Base-by-base conservation (phyloP, 2,888 invertebrate species). In the Pinctada fucata region DNA sequence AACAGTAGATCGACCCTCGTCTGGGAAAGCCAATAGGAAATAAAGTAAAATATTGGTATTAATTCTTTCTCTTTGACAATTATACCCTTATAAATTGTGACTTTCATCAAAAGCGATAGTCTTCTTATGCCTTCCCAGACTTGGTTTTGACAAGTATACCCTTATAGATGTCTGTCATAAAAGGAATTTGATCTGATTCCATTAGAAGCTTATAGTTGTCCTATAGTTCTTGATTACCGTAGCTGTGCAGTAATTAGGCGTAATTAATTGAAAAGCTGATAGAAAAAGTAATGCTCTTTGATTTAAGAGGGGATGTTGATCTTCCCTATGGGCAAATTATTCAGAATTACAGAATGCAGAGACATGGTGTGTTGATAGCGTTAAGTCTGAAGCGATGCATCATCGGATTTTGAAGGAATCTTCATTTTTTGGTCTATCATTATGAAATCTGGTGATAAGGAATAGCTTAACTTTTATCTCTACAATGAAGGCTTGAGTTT, bases 231-330 rank as follows among this genome's bases (percentile, higher is more conserved):
- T 50, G 72, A 72, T 72, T 72, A 72, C 72, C 45, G 72, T 72
- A 58, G 58, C 58, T 58, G 58, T 72, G 66, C 74, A 65, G 71
- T 78, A 80, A 80, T 80, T 78, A 78, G 70, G 78, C 74, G 76
- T 80, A 80, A 80, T 80, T 80, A 80, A 80, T 80, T 77, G 77
- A 74, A 77, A 80, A 80, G 80, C 78, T 80, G 80, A 80, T 80
- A 64, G 68, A 76, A 76, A 72, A 77, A 66, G 72, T 77, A 77
- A 77, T 77, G 58, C 76, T 72, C 76, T 77, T 77, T 77, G 76
- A 77, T 77, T 76, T 76, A 76, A 71, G 74, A 10, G 52, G 72
- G 47, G 51, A 58, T 52, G 72, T 31, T 52, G 8, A 52, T n/a
- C 31, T 67, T 67, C n/a, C 72, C 72, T 72, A 13, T 6, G 58